Evolutionary conservation across 2,797 vertebrate genomes (phyloP).

Genomic region (Enteromius mattozi): DNA sequence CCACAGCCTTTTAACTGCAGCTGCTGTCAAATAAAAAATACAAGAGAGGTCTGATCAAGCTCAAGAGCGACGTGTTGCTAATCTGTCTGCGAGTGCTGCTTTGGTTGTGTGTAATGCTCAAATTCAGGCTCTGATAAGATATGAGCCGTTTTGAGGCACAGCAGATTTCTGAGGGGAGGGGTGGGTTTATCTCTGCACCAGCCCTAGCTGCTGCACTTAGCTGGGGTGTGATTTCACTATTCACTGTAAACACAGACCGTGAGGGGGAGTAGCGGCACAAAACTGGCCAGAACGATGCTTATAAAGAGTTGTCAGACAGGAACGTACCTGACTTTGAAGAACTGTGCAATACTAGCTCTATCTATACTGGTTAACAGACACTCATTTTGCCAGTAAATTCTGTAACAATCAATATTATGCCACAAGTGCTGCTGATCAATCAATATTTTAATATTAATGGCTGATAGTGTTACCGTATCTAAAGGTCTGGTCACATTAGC

Average conservation of each 20-base stretch:
- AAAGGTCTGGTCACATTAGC: neutral
- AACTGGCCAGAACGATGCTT: slow-evolving; percentile 30
- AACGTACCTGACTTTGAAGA: slow-evolving; percentile 3
- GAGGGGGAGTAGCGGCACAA: slow-evolving; percentile 32
- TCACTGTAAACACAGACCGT: slow-evolving; percentile 39
- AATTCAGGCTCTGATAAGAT: slow-evolving; percentile 27
- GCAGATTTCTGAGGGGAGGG: slow-evolving; percentile 35
- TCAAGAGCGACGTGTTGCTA: slow-evolving; percentile 25
- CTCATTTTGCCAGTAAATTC: neutral
- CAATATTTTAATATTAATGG: neutral
- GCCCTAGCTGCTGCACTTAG: slow-evolving; percentile 50
- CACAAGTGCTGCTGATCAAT: neutral
- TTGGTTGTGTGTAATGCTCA: slow-evolving; percentile 37
- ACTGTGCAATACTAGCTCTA: neutral
- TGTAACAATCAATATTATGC: neutral
- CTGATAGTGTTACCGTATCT: neutral
- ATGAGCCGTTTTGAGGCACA: slow-evolving; percentile 33
- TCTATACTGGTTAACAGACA: neutral
- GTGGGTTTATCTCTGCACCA: slow-evolving; percentile 25
- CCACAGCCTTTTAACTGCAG: neutral
- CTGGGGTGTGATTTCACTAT: slow-evolving; percentile 60
- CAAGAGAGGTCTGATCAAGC: slow-evolving; percentile 15
- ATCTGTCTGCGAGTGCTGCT: neutral
- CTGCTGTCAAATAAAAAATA: slow-evolving; percentile 21
- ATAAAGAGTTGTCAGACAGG: slow-evolving; percentile 15